A percentile compares a stretch with the other conserved stretches of the same genome.
Evolutionary conservation across 2,113 vertebrate species (phyloP).

Genomic region (Lepus europaeus): DNA sequence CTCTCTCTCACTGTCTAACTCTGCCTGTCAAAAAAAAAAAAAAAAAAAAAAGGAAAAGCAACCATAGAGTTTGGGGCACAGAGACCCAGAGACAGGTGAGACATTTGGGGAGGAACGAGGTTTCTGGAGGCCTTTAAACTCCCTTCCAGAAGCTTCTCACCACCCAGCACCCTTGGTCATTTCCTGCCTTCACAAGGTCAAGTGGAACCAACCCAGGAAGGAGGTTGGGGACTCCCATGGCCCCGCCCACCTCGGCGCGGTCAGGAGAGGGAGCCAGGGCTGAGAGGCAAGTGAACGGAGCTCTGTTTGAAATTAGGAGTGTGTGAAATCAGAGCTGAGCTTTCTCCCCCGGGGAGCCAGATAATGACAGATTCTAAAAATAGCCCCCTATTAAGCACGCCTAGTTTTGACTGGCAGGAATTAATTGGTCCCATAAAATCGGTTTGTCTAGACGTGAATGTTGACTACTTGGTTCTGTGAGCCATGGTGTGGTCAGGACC

Average conservation of each 20-base stretch:
- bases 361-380: slow-evolving; percentile 79
- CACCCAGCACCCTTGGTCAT: accelerated
- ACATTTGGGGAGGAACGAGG: neutral
- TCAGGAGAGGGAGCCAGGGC: neutral
- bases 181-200: neutral
- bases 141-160: neutral
- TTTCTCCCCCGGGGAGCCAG: slow-evolving; percentile 66
- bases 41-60: too few relatives aligned
- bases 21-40: too few relatives aligned
- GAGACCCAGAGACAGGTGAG: neutral
- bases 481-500: neutral
- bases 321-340: slow-evolving; percentile 68
- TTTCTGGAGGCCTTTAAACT: neutral
- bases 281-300: neutral
- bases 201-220: neutral
- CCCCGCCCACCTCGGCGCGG: neutral
- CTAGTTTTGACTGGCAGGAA: slow-evolving; percentile 71
- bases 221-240: too few relatives aligned
- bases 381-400: slow-evolving; percentile 68
- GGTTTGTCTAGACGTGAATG: slow-evolving; percentile 81
- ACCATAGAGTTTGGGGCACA: too few relatives aligned
- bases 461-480: slow-evolving; percentile 65
- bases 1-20: too few relatives aligned
- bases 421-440: slow-evolving; percentile 78
- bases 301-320: slow-evolving; percentile 62